Percentiles rank a stretch among this genome's conserved stretches.
These are phyloP conservation scores for Myrmecobius fasciatus DNA, from an alignment of 2,113 vertebrate genomes.

Conservation along the genomic window DNA sequence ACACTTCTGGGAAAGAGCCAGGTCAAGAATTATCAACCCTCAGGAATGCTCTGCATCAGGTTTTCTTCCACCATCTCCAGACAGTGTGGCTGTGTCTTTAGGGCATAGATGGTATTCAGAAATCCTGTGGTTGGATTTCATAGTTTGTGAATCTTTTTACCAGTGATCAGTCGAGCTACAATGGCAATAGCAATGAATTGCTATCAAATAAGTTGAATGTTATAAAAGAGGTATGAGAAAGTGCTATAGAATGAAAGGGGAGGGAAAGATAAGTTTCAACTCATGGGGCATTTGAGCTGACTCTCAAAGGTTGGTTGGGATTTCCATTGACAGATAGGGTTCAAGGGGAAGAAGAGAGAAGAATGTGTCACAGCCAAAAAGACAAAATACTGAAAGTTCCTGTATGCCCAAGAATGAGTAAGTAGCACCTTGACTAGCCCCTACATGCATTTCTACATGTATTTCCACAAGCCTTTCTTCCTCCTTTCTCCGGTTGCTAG, in stretches of 20 bases:
- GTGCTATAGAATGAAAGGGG: not conserved
- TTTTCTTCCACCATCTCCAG: not conserved
- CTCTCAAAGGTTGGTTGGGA: not conserved
- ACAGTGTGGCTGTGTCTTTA: not conserved
- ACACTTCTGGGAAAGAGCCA: not conserved
- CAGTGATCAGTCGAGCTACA: not conserved
- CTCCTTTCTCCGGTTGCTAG: not conserved
- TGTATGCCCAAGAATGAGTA: not conserved
- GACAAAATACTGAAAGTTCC: not conserved
- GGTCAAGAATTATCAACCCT: not conserved
- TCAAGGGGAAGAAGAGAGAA: not conserved
- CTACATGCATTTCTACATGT: not conserved
- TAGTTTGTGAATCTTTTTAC: not conserved
- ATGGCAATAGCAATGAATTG: not conserved
- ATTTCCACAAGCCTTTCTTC: not conserved
- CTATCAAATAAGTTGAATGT: not conserved
- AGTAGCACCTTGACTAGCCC: not conserved
- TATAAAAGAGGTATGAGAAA: not conserved
- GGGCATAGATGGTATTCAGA: not conserved
- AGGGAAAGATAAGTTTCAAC: not conserved
- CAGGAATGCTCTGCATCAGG: not conserved
- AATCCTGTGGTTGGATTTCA: not conserved
- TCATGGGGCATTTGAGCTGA: not conserved
- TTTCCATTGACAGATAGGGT: not conserved
- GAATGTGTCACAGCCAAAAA: not conserved